These are phyloP conservation scores for Pyrrhosoma nymphula DNA, from an alignment of 2,888 invertebrate species.

Conservation along the genomic window DNA sequence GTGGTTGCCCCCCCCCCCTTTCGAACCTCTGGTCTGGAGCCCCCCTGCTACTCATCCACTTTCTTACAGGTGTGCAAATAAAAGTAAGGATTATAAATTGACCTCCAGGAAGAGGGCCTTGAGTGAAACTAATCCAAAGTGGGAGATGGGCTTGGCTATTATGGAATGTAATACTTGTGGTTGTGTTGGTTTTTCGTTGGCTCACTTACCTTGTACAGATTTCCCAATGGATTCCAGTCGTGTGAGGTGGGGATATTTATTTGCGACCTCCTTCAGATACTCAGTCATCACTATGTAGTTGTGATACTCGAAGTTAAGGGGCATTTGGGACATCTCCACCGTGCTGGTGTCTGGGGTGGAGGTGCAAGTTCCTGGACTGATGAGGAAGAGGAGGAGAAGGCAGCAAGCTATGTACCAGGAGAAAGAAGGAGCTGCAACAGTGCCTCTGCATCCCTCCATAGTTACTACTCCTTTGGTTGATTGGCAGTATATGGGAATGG, in stretches of 20 bases:
- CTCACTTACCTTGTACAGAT: conserved; percentile 79
- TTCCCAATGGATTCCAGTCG: conserved; percentile 81
- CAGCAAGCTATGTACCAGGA: neutral
- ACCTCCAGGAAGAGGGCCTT: too few relatives aligned
- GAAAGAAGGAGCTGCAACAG: neutral
- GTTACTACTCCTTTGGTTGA: neutral
- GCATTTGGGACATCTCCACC: neutral
- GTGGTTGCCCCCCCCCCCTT: too few relatives aligned
- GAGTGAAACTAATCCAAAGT: too few relatives aligned
- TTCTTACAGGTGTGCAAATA: too few relatives aligned
- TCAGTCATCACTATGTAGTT: conserved; percentile 77
- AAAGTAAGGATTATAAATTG: too few relatives aligned
- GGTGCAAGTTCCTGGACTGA: neutral
- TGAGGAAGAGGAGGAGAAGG: neutral
- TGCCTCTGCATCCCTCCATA: neutral
- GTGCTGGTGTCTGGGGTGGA: neutral
- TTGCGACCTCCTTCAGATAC: conserved; percentile 76
- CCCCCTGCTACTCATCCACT: too few relatives aligned
- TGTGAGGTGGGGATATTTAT: conserved; percentile 76
- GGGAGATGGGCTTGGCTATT: too few relatives aligned
- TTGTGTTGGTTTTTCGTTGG: too few relatives aligned
- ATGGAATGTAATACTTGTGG: too few relatives aligned
- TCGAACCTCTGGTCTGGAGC: too few relatives aligned
- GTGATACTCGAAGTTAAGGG: conserved; percentile 77
- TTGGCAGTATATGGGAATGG: neutral